Evolutionary conservation across 1,140 invertebrate genomes (phyloP), one percentile per base, ranked within the genome.

Genomic region (Zaprionus camerounensis): DNA sequence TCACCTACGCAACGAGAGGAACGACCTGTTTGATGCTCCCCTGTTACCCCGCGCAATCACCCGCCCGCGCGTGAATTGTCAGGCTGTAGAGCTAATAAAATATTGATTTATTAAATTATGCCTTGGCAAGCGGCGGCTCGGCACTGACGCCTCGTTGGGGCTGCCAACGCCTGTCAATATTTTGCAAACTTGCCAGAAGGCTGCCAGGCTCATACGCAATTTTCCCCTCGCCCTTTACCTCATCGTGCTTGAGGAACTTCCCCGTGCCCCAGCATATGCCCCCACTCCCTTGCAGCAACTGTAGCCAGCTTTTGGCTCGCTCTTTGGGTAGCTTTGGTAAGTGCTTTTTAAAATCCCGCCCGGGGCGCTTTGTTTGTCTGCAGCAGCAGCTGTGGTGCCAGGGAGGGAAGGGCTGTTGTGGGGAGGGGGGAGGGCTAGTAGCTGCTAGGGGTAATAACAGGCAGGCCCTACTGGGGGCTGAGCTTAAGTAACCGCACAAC

Each of bases 311-410:
- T 15, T 46, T 46, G 41, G 41, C 41, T 11, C 55, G 36, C 26
- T 31, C 62, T 65, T 83, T 24, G 46, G 73, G 63, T 83, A 75
- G 77, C 77, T 82, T 87, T 75, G 56, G 74, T 81, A 88, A 88
- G 85, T 88, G 85, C 85, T 88, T 88, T 88, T 88, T 90, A 88
- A 88, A 88, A 88, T 88, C 76, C 76, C 66, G 81, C 85, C 79
- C 61, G 53, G 65, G 72, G 85, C 85, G 70, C 75, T 81, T 81
- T 81, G 85, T 84, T 88, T 90, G 78, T 88, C 80, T 88, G 81
- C 73, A 76, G 72, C 76, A 61, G 81, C 81, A 81, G 82, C 78
- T 84, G 77, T 73, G 75, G 76, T 31, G 71, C 51, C 36, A 15
- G 63, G 61, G 34, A 26, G 28, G 22, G 36, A 53, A 15, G 20